Conservation (phyloP, 2,113 vertebrate genomes). For the Boleophthalmus pectinirostris region DNA sequence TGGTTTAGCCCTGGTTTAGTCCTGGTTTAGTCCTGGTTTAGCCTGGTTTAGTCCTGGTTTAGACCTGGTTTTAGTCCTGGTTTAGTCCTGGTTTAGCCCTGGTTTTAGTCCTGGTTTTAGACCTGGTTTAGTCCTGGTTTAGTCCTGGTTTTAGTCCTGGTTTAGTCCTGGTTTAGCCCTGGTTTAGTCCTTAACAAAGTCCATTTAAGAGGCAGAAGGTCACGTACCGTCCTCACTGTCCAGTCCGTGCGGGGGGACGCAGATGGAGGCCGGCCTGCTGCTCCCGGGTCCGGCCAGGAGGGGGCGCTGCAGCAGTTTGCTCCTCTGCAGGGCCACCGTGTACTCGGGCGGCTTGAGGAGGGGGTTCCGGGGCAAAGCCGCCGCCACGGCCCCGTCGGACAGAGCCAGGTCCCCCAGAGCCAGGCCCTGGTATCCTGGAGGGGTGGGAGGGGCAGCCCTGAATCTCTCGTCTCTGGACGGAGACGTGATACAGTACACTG, state of each 20-base stretch:
- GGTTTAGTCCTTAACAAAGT: too few species aligned
- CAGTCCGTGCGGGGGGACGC: constrained; percentile 62
- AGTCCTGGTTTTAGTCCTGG: too few species aligned
- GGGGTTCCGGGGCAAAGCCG: constrained; percentile 81
- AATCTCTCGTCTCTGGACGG: constrained; percentile 94
- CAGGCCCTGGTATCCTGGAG: constrained; percentile 96
- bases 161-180: too few species aligned
- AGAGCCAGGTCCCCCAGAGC: constrained; percentile 86
- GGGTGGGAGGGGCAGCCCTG: constrained; percentile 95
- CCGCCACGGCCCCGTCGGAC: constrained; percentile 69
- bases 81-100: too few species aligned
- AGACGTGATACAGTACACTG: constrained; percentile 98
- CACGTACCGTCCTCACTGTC: constrained; percentile 92
- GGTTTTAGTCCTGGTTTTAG: too few species aligned
- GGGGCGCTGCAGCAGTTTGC: constrained; percentile 85
- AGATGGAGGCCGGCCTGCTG: constrained; percentile 61
- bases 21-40: too few species aligned
- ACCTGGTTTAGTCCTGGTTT: too few species aligned
- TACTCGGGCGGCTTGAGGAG: constrained; percentile 95
- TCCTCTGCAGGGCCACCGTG: constrained; percentile 96
- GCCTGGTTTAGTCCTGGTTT: too few species aligned
- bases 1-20: too few species aligned
- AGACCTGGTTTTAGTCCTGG: too few species aligned
- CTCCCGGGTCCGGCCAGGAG: constrained; percentile 58
- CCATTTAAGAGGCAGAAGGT: too few species aligned